These are phyloP conservation scores for Plestiodon gilberti DNA, from an alignment of 2,113 vertebrate species.

Conservation along the genomic window DNA sequence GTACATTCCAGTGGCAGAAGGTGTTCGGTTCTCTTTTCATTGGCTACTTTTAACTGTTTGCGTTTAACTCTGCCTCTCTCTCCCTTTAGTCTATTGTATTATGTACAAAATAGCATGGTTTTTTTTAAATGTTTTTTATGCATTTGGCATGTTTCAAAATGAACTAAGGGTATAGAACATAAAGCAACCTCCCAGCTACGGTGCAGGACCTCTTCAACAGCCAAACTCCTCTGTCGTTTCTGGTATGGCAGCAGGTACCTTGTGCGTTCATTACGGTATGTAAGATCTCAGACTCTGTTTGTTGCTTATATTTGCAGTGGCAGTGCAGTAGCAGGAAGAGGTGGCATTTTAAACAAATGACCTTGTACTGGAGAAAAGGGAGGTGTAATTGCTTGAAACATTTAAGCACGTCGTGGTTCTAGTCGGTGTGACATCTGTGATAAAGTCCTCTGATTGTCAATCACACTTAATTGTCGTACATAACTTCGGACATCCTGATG, in stretches of 20 bases:
- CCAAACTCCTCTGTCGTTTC: conserved; percentile 39
- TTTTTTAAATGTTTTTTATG: no score
- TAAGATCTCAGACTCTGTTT: conserved; percentile 57
- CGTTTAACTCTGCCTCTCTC: background rate
- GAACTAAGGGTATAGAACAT: conserved; percentile 35
- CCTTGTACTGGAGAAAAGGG: conserved; percentile 63
- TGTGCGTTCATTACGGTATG: conserved; percentile 61
- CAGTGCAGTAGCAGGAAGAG: conserved; percentile 73
- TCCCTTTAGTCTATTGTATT: conserved; percentile 8
- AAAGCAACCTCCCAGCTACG: conserved; percentile 43
- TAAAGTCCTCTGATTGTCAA: conserved; percentile 98
- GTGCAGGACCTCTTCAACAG: background rate
- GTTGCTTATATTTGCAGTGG: conserved; percentile 76
- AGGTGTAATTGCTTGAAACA: conserved; percentile 58
- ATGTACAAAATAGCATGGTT: conserved; percentile 49
- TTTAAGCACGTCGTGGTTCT: conserved; percentile 92
- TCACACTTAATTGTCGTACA: conserved; percentile 93
- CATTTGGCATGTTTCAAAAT: conserved; percentile 42
- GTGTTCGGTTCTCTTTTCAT: conserved; percentile 48
- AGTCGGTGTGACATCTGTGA: conserved; percentile 95
- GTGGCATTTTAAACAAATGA: conserved; percentile 73
- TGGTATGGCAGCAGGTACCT: conserved; percentile 43
- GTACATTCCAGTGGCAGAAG: conserved; percentile 26
- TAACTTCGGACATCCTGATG: conserved; percentile 93
- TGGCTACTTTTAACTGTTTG: conserved; percentile 29